Conservation (phyloP, 2,888 invertebrate species). For the Thereva unica region DNA sequence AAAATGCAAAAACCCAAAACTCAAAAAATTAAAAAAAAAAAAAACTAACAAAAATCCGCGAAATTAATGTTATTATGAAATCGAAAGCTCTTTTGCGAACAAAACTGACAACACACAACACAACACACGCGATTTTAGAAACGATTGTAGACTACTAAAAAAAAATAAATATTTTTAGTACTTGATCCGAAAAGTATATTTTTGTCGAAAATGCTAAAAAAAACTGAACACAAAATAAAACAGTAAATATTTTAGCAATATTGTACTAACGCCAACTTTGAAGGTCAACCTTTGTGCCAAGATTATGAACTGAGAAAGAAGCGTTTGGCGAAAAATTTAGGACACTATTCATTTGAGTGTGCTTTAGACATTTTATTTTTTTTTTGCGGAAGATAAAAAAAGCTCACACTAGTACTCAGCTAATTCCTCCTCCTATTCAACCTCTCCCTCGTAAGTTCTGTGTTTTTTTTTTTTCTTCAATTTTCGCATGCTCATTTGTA, state of each 20-base stretch:
- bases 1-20: no score
- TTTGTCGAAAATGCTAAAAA: conserved; percentile 19
- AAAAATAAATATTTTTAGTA: no score
- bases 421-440: conserved; percentile 21
- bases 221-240: conserved; percentile 7
- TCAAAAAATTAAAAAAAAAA: no score
- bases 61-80: no score
- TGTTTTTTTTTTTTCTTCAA: conserved; percentile 19
- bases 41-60: no score
- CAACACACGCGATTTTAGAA: no score
- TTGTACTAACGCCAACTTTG: conserved; percentile 32
- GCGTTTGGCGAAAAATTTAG: conserved; percentile 40
- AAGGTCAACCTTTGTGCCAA: conserved; percentile 39
- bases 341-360: conserved; percentile 35
- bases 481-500: conserved; percentile 34
- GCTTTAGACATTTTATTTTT: conserved; percentile 36
- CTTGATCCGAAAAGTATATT: neutral
- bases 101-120: no score
- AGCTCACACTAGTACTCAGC: conserved; percentile 27
- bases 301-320: conserved; percentile 32
- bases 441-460: conserved; percentile 19
- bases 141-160: no score
- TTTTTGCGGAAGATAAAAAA: conserved; percentile 41
- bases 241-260: conserved; percentile 15
- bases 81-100: no score